Conservation (phyloP, 2,113 vertebrate genomes). For the Halichoeres trimaculatus region DNA sequence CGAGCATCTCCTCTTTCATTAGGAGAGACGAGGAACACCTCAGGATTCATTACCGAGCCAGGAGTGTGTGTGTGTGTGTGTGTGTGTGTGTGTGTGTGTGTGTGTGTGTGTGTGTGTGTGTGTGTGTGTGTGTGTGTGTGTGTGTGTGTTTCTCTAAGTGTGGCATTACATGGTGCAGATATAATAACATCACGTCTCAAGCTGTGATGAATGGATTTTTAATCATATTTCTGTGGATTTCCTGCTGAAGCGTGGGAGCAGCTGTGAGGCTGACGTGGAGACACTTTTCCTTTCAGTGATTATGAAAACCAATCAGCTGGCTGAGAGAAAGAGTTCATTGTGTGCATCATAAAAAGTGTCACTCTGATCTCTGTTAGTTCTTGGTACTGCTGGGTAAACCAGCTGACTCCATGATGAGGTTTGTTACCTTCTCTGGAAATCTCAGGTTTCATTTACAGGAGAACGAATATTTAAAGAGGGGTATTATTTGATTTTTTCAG, state of each 20-base stretch:
- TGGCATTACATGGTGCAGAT: neutral
- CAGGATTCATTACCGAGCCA: slow-evolving; percentile 18
- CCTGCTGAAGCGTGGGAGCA: neutral
- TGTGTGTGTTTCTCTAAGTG: neutral
- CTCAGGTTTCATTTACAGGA: no score
- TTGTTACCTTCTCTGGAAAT: no score
- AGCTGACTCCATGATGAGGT: no score
- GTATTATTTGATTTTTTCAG: no score
- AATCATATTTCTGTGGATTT: neutral
- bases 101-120: neutral
- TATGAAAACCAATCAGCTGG: neutral
- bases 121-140: slow-evolving; percentile 4
- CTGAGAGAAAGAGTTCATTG: neutral
- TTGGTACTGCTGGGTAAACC: no score
- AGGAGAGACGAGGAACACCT: slow-evolving; percentile 18
- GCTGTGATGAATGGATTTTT: neutral
- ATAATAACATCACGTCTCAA: neutral
- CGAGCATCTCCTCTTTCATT: slow-evolving; percentile 49
- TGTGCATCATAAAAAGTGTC: neutral
- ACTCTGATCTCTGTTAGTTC: neutral
- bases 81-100: no score
- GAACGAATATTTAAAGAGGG: no score
- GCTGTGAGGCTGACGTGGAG: neutral
- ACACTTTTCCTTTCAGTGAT: neutral
- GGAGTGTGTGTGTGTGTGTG: slow-evolving; percentile 6